Base-by-base conservation (phyloP, 2,113 vertebrate species). In the Heterotis niloticus region DNA sequence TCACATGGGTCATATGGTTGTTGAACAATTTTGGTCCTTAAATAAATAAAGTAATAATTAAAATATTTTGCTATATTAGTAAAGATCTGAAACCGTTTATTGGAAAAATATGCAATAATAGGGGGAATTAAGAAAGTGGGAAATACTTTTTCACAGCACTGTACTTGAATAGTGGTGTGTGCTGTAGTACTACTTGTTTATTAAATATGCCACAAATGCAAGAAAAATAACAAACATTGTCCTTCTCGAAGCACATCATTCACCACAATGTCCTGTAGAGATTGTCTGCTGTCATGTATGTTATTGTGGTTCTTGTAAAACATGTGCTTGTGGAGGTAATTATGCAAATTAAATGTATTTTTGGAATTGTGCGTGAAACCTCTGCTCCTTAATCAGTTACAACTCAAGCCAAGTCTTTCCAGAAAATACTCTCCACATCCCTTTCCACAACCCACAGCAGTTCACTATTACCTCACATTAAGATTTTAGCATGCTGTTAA, bases 301-400 rank as follows among this genome's bases (percentile, higher is more conserved):
- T 34, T 64, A 57, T 75, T 59, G 56, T 78, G 77, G 66, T 70
- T 90, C 94, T 93, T 94, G 84, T 79, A 80, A 67, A 54, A 34
- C 74, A 81, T 60, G 66, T 60, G 64, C 24, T 70, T 52, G 65
- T 78, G 77, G 66, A 60, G 65, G 24, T 69, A 69, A 70, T 78
- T 71, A 70, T 71, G 54, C 56, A 60, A 78, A 70, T 78, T 23
- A 71, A 60, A 62, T 24, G 4, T 60, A 69, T 78, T 70, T 70
- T 59, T 69, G 23, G 23, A 34, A 26, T 51, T 69, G 65, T 57
- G 16, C 11, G 51, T 68, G 24, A 69, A 78, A 29, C 20, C 26
- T 16, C 44, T 26, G 5, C 24, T 69, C 66, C 77, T 69, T 69
- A 29, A 78, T 71, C 20, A 57, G 29, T 71, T 68, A 71, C 56